phyloP scores from a whole-genome alignment of 2,888 invertebrate genomes.

The Rutpela maculata region DNA sequence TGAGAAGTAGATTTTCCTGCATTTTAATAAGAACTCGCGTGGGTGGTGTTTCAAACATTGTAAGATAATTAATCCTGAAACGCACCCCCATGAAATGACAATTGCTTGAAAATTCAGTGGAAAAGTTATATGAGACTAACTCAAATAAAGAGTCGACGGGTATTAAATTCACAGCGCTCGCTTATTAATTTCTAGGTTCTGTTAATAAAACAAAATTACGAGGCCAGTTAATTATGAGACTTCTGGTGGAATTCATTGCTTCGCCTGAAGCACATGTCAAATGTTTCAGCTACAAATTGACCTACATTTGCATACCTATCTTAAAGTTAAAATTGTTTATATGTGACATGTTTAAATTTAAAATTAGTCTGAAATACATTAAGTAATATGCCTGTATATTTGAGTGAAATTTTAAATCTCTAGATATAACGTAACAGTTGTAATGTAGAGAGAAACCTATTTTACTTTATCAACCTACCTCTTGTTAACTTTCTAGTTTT shows the following conservation, averaged over 20 bases:
- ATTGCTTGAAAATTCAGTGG: conserved; percentile 62
- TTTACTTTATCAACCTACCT: too few species aligned
- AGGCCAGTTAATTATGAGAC: conserved; percentile 69
- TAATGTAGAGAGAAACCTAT: too few species aligned
- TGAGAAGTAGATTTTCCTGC: conserved; percentile 39
- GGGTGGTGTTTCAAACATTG: conserved; percentile 51
- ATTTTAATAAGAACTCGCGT: conserved; percentile 38
- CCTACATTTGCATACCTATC: conserved; percentile 25
- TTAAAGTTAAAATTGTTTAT: neutral
- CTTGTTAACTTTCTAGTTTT: too few species aligned
- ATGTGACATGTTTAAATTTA: neutral
- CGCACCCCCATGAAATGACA: conserved; percentile 57
- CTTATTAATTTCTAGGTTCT: conserved; percentile 70
- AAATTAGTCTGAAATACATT: neutral
- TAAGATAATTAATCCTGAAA: conserved; percentile 55
- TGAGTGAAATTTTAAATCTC: too few species aligned
- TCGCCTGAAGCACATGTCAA: conserved; percentile 44
- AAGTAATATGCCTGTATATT: too few species aligned
- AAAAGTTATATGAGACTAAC: conserved; percentile 63
- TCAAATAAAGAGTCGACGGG: conserved; percentile 66
- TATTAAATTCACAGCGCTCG: conserved; percentile 67
- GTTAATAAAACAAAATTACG: conserved; percentile 69
- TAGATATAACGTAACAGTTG: too few species aligned
- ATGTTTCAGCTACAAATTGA: conserved; percentile 31
- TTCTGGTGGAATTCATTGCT: conserved; percentile 65